Evolutionary conservation across 2,888 invertebrate genomes (phyloP).

Genomic region (Trypoxylon attenuatum): DNA sequence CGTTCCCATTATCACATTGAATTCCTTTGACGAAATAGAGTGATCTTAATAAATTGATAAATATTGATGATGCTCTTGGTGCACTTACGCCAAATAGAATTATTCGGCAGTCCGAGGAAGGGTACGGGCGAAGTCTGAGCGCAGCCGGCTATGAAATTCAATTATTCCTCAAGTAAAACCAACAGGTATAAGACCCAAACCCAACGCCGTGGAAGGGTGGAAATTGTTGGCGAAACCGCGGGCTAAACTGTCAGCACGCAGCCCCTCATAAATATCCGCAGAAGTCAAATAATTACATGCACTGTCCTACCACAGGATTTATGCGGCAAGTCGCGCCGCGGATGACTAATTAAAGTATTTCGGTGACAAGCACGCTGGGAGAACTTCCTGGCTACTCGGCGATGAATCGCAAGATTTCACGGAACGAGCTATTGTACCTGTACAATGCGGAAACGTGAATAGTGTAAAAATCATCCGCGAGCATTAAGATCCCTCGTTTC

Average conservation of each 20-base stretch:
- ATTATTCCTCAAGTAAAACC: neutral
- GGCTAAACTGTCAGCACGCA: too few relatives aligned
- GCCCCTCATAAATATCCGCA: neutral
- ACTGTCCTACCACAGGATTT: neutral
- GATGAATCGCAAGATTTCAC: neutral
- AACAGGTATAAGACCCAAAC: neutral
- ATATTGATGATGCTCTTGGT: neutral
- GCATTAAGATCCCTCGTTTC: too few relatives aligned
- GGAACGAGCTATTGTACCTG: too few relatives aligned
- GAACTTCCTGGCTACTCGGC: neutral
- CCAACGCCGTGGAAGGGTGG: too few relatives aligned
- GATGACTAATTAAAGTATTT: neutral
- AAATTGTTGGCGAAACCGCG: too few relatives aligned
- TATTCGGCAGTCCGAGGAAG: neutral
- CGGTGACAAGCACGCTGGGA: neutral
- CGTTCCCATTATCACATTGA: neutral
- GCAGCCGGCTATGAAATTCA: neutral
- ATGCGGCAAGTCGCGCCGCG: neutral
- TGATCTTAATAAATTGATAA: neutral
- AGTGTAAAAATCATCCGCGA: too few relatives aligned
- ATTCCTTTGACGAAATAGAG: neutral
- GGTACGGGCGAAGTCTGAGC: neutral
- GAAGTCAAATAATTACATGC: neutral
- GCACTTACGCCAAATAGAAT: neutral
- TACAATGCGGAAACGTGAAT: too few relatives aligned